Evolutionary conservation across 2,888 invertebrate species (phyloP), one percentile per base, ranked within the genome.

Genomic region (Strigamia crassipes): DNA sequence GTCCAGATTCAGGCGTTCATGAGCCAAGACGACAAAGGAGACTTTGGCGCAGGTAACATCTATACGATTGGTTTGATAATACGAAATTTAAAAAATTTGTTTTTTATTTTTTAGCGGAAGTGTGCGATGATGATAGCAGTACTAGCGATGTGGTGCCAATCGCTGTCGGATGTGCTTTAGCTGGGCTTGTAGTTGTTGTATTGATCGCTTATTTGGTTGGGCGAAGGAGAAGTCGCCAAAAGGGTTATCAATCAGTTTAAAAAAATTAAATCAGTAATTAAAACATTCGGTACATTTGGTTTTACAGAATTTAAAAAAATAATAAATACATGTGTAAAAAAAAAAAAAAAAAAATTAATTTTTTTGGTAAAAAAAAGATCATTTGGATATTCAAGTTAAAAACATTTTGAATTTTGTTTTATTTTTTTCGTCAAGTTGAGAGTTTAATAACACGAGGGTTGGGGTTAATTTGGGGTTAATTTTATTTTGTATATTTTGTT

Each of bases 111-210:
- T 6, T 41, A 79, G 79, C 12, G 2, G 79, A 79, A 27, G 80
- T 12, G 15, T 83, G 82, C 80, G 31, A 18, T 23, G 86, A 83
- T 3, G 88, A 89, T 84, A 85, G 86, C 34, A 85, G 86, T 31
- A n/a, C 88, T 13, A 88, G 94, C 18, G 98, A 98, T 89, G 92
- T 96, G 84, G 97, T 99, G 82, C 99, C 99, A 31, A 97, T 99
- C 87, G 96, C 95, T 27, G 99, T 99, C 83, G 99, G 99, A 18
- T 95, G 95, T 87, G 95, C 96, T 80, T 90, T 99, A 83, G 96
- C 94, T 84, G 94, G 92, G 80, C 91, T 98, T 83, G 96, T 99
- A 84, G 89, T 97, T 83, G 92, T 97, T 84, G 96, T 99, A 81
- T 91, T 99, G 85, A 91, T 94, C 85, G 96, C 96, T 77, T 99